phyloP scores from a whole-genome alignment of 2,888 invertebrate species.

The Campoletis raptor region DNA sequence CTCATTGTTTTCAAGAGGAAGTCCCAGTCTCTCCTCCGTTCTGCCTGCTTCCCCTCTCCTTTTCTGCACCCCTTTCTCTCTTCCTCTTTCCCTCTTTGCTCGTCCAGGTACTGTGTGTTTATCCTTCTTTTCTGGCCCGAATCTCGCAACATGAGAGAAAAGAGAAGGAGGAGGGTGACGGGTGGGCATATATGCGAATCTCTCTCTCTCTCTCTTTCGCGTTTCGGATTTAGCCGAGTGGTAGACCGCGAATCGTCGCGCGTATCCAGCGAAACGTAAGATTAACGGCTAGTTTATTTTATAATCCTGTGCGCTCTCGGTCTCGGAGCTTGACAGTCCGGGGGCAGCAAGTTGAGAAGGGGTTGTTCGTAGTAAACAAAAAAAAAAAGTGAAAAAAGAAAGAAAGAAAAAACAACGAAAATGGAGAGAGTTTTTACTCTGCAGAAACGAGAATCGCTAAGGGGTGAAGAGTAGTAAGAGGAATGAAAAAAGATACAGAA shows the following conservation, averaged over 20 bases:
- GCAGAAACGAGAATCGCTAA: constrained; percentile 32
- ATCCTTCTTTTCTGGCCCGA: background rate
- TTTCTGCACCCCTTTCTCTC: background rate
- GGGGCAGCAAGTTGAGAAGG: constrained; percentile 4
- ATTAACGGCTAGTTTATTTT: constrained; percentile 76
- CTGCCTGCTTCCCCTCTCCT: background rate
- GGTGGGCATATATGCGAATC: constrained; percentile 3
- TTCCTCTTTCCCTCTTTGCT: background rate
- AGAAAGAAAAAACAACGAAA: constrained; percentile 45
- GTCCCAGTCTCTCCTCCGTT: constrained; percentile 20
- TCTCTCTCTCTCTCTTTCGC: constrained; percentile 29
- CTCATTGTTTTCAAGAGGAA: constrained; percentile 78
- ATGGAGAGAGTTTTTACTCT: background rate
- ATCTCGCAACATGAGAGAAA: background rate
- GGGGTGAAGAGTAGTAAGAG: constrained; percentile 17
- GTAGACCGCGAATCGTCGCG: constrained; percentile 67
- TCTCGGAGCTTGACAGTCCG: constrained; percentile 32
- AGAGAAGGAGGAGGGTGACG: background rate
- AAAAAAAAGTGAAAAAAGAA: constrained; percentile 26
- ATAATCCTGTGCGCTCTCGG: constrained; percentile 68
- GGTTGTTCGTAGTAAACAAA: background rate
- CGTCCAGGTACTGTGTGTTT: background rate
- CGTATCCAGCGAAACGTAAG: constrained; percentile 72
- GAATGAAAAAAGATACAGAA: background rate
- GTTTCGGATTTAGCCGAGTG: constrained; percentile 64